Percentiles rank a stretch among this genome's conserved stretches.
These are phyloP conservation scores for Nineta flava DNA, from an alignment of 2,888 invertebrate genomes.

Conservation along the genomic window DNA sequence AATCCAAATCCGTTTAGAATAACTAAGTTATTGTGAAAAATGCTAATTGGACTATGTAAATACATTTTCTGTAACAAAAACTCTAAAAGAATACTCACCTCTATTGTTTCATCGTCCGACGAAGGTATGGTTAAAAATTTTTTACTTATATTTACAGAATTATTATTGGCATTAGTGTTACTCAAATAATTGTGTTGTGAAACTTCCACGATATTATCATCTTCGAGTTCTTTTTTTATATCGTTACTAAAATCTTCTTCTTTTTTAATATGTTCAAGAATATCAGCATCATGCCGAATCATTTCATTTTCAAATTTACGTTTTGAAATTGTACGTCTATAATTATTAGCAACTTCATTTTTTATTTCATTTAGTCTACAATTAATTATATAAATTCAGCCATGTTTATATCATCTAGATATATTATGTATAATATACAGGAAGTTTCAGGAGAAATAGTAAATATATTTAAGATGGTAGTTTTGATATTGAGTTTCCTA, in stretches of 20 bases:
- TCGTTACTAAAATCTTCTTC: constrained; percentile 12
- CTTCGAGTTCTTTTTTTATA: constrained; percentile 12
- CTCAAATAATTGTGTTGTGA: no score
- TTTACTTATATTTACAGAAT: constrained; percentile 13
- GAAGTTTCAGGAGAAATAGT: no score
- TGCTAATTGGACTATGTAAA: no score
- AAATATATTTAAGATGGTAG: no score
- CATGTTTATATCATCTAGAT: no score
- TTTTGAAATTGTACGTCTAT: constrained; percentile 27
- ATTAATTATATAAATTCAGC: constrained; percentile 6
- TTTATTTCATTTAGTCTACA: constrained; percentile 31
- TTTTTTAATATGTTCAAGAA: constrained; percentile 15
- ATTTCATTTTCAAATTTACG: constrained; percentile 10
- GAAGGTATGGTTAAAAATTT: constrained; percentile 26
- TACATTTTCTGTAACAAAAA: no score
- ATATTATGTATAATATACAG: no score
- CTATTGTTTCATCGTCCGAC: constrained; percentile 22
- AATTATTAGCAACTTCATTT: constrained; percentile 33
- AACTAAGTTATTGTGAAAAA: no score
- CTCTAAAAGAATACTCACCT: neutral
- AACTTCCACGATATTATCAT: constrained; percentile 14
- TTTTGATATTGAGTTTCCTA: no score
- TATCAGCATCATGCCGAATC: constrained; percentile 11
- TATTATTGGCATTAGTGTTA: neutral
- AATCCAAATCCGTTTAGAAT: no score